Base-by-base conservation (phyloP, 2,113 vertebrate genomes). In the Zootoca vivipara region DNA sequence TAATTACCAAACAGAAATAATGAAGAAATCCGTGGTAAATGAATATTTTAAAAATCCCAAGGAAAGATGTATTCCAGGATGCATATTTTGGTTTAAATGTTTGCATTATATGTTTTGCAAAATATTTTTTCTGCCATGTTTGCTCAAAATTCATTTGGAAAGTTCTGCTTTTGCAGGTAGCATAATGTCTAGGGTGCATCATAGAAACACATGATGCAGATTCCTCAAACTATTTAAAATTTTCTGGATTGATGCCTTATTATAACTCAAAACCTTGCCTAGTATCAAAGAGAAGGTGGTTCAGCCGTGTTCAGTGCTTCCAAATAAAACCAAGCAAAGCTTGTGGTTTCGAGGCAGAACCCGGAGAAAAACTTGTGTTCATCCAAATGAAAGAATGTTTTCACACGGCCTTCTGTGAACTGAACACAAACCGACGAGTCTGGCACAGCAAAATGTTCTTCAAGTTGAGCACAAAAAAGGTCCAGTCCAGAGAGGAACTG, bases 331-430 rank as follows among this genome's bases (percentile, higher is more conserved):
- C 30, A 90, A 52, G 35, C 80, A 82, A 69, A 93, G 42, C n/a
- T 78, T 26, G 22, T 1, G 30, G 40, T 65, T 78, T 9, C 8
- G 42, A 86, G 89, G 82, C 69, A 85, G 92, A 90, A 80, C 87
- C 7, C 16, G 90, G 85, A 83, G 30, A 70, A 89, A 67, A 85
- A 22, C 69, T 89, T 70, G 0, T 0, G 0, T 12, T 40, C 85
- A 85, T 74, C 18, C 58, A 12, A 87, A 87, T 74, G 88, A 84
- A 90, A 89, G 78, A 56, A 30, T 24, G 12, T 89, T 93, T 93
- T 92, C 88, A 89, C 87, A 52, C 0, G 0, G 78, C 52, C 69
- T 88, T 40, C 78, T 18, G 20, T 1, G 82, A 91, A 40, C 87
- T 30, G 78, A 91, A 87, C 67, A 93, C 86, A 33, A 78, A 69